Evolutionary conservation across 37 sponge, comb jelly and placozoan genomes (phyloP), one percentile per base, ranked within the genome.

Genomic region (Beroe forskalii): DNA sequence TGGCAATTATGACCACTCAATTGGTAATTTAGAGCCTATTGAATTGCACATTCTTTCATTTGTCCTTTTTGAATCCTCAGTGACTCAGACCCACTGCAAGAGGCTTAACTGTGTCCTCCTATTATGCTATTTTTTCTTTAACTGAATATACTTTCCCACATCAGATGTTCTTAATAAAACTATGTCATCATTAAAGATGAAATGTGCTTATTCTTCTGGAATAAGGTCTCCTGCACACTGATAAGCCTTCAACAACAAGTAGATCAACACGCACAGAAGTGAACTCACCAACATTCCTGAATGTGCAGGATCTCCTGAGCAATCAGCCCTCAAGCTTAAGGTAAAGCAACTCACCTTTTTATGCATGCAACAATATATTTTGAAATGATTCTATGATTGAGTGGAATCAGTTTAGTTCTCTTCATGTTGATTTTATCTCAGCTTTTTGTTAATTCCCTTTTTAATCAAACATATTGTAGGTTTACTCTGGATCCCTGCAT

Each of bases 401-500:
- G n/a, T n/a, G n/a, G n/a, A n/a, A n/a, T n/a, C n/a, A n/a, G n/a
- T n/a, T n/a, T n/a, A n/a, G n/a, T n/a, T n/a, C n/a, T n/a, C n/a
- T n/a, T n/a, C n/a, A n/a, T n/a, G n/a, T n/a, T n/a, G n/a, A n/a
- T n/a, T n/a, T n/a, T n/a, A n/a, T n/a, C n/a, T n/a, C n/a, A n/a
- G n/a, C n/a, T n/a, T n/a, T n/a, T n/a, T n/a, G n/a, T n/a, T n/a
- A n/a, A n/a, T n/a, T n/a, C n/a, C 9, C 9, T 63, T n/a, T 23
- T 3, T 63, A 19, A 63, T 63, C 24, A n/a, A 63, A 28, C 2
- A 63, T 63, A 63, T 23, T 63, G 14, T 63, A 63, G 86, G 86
- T 80, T 41, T 80, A 44, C 40, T 80, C 86, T 25, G 86, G 86
- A 25, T 80, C 86, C n/a, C 55, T 80, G 43, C 44, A 80, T 25